Base-by-base conservation (phyloP, 2,113 vertebrate genomes). In the Rhinopomastus cyanomelas region DNA sequence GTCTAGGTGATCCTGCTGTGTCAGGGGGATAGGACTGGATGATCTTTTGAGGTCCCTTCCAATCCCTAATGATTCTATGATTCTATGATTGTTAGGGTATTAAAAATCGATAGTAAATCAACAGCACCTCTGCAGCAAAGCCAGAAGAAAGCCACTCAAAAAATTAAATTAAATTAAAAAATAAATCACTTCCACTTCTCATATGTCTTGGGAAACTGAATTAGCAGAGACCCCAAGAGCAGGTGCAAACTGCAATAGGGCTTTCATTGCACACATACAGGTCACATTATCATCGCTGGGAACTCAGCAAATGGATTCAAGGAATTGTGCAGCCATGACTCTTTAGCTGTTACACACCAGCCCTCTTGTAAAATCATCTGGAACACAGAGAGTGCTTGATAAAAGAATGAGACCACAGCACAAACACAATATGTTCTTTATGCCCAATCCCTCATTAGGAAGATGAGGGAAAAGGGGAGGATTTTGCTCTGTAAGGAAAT, bases 361-460 rank as follows among this genome's bases (percentile, higher is more conserved):
- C 42, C 52, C 34, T 32, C 53, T 91, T 92, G 85, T 94, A 95
- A 91, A 92, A 82, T 92, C 86, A 95, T 85, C 89, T 88, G 76
- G 59, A 96, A 89, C 39, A 52, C 1, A 80, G 49, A 66, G 72
- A 92, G n/a, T 27, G 56, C 65, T 93, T 72, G 72, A 74, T 93
- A 96, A 94, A 30, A 76, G 77, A 68, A 67, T 29, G 55, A 76
- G 36, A 73, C 6, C 18, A 62, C 51, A 73, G 64, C 32, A 88
- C 39, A 85, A 94, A 91, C 46, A 55, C 48, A 93, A 64, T 6
- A 13, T 20, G 25, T 36, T 74, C 39, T 78, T 92, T 78, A 78
- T 77, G 25, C 26, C 30, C 48, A 87, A 92, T 34, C n/a, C 37
- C 59, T 84, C 67, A 46, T 80, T 93, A 87, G 44, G 32, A 95